These are phyloP conservation scores for Onthophagus sagittarius DNA, from an alignment of 2,888 invertebrate species.

Conservation along the genomic window DNA sequence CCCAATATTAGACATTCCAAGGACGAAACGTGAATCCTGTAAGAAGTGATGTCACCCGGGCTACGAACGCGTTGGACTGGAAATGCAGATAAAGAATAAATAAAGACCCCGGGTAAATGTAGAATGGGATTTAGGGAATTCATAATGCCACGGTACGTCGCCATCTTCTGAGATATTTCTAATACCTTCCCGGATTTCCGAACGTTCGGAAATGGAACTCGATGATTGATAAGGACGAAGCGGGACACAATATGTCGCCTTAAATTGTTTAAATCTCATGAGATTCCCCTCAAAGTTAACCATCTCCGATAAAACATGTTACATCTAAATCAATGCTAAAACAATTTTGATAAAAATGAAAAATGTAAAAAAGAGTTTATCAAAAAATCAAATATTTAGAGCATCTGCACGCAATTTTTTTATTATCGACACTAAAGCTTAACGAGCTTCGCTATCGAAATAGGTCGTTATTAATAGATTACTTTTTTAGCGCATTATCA, in stretches of 20 bases:
- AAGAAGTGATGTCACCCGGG: constrained; percentile 9
- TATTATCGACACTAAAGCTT: not conserved
- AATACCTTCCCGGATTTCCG: constrained; percentile 2
- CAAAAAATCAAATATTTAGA: not conserved
- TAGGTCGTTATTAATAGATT: not conserved
- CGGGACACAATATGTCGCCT: not conserved
- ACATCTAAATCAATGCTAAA: not conserved
- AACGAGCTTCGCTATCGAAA: not conserved
- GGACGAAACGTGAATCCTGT: not conserved
- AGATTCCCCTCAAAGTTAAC: not conserved
- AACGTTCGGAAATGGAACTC: constrained; percentile 8
- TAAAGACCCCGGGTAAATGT: constrained; percentile 34
- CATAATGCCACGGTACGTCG: constrained; percentile 6
- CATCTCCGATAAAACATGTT: not conserved
- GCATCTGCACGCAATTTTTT: not conserved
- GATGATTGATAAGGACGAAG: constrained; percentile 9
- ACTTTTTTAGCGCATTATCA: not conserved
- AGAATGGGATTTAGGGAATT: constrained; percentile 11
- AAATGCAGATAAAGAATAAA: constrained; percentile 47
- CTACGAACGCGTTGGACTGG: constrained; percentile 36
- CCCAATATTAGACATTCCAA: not conserved
- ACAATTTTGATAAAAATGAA: not conserved
- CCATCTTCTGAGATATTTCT: not conserved
- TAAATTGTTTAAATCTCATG: not conserved
- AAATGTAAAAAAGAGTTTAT: not conserved